Percentiles rank a stretch among this genome's conserved stretches.
phyloP scores from a whole-genome alignment of 30 jellyfish, hydroid and myxozoan species.

The Aurelia sp. region DNA sequence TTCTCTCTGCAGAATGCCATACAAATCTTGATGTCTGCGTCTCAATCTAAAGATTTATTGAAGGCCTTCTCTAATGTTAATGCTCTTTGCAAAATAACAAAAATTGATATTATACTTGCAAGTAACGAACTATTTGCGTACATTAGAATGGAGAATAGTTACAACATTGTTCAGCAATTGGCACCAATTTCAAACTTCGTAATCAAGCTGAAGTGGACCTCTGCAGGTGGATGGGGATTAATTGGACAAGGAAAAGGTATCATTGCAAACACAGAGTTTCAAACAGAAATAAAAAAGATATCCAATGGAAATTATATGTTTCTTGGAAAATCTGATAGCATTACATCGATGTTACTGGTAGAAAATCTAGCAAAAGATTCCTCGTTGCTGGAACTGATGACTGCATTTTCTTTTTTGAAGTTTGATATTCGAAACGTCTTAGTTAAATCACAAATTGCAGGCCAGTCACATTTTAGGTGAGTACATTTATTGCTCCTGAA shows the following conservation, averaged over 20 bases:
- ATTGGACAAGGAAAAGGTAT: conserved; percentile 53
- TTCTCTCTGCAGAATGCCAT: conserved; percentile 18
- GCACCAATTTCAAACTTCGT: conserved; percentile 39
- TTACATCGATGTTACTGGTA: conserved; percentile 13
- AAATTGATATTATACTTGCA: conserved; percentile 29
- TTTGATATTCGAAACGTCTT: conserved; percentile 30
- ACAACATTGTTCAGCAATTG: conserved; percentile 28
- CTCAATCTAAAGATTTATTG: conserved; percentile 3
- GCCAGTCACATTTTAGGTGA: conserved; percentile 45
- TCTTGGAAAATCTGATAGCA: conserved; percentile 37
- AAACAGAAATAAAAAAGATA: conserved; percentile 26
- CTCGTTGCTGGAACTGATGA: conserved; percentile 25
- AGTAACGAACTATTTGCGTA: conserved; percentile 7
- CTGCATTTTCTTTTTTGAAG: conserved; percentile 21
- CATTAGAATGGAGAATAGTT: not conserved
- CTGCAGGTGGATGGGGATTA: conserved; percentile 26
- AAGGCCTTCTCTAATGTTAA: not conserved
- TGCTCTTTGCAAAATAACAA: conserved; percentile 7
- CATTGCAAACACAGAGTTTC: conserved; percentile 36
- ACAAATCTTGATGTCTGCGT: conserved; percentile 36
- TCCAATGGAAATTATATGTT: conserved; percentile 1
- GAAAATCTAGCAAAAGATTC: conserved; percentile 42
- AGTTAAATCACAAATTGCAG: conserved; percentile 10
- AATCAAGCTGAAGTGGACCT: conserved; percentile 10
- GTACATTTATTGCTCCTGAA: not conserved